Conservation (phyloP, 2,113 vertebrate species). For the Cervus canadensis region DNA sequence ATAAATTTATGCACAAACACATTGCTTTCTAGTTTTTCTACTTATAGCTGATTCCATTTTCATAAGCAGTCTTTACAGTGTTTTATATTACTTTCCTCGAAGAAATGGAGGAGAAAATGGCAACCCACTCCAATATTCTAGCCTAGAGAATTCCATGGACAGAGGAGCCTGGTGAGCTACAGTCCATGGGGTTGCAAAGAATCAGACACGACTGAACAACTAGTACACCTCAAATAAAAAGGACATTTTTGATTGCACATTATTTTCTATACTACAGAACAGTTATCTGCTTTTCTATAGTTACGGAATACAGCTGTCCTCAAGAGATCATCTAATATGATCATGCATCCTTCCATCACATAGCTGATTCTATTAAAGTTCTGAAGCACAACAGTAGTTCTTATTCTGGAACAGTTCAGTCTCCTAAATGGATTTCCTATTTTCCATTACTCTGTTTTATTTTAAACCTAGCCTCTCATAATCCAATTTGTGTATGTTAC, state of each 20-base stretch:
- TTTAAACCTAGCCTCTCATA: neutral
- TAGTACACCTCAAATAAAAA: neutral
- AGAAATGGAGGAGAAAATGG: neutral
- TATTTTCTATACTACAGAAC: neutral
- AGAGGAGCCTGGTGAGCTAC: neutral
- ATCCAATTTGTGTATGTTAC: neutral
- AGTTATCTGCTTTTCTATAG: neutral
- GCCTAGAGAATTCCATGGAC: neutral
- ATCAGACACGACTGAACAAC: neutral
- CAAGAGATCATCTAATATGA: neutral
- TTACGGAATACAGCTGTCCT: neutral
- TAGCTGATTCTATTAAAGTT: neutral
- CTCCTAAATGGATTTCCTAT: neutral
- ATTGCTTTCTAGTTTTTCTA: neutral
- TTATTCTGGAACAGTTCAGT: neutral
- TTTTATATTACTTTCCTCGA: neutral
- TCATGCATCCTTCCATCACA: neutral
- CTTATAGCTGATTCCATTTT: neutral
- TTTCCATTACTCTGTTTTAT: neutral
- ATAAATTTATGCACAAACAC: neutral
- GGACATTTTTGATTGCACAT: neutral
- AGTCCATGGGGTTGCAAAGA: neutral
- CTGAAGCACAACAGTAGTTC: neutral
- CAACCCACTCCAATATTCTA: neutral
- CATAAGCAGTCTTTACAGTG: neutral